Evolutionary conservation across 2,888 invertebrate species (phyloP).

Genomic region (Hipparchia semele): DNA sequence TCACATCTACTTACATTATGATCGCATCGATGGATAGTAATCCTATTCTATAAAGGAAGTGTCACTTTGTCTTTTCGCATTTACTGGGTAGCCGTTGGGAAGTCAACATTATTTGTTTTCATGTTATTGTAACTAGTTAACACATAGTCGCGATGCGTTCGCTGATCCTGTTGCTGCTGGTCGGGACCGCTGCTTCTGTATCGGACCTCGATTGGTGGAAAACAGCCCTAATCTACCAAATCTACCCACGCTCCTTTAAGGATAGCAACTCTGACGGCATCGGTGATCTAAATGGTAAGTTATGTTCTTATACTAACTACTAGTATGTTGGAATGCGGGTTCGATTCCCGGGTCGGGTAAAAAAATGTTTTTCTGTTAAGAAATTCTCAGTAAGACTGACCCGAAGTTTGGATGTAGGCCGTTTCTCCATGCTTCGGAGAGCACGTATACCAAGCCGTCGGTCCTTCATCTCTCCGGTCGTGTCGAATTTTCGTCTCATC

Average conservation of each 20-base stretch:
- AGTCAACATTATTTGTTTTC: conserved; percentile 3
- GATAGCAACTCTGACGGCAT: conserved; percentile 89
- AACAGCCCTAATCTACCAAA: conserved; percentile 89
- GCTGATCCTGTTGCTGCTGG: conserved; percentile 22
- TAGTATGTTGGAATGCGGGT: no score
- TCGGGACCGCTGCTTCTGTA: conserved; percentile 26
- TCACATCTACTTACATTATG: neutral
- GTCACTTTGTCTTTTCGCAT: neutral
- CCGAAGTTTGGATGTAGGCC: no score
- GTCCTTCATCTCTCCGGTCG: no score
- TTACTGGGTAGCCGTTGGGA: conserved; percentile 8
- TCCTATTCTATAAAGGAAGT: conserved; percentile 29
- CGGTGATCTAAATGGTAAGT: conserved; percentile 88
- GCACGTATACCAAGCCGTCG: no score
- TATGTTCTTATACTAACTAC: neutral
- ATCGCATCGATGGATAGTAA: neutral
- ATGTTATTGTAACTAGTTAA: neutral
- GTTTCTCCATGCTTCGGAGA: no score
- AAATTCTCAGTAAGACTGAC: no score
- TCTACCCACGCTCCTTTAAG: conserved; percentile 89
- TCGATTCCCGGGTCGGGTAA: no score
- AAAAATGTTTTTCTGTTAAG: no score
- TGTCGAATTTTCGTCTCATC: no score
- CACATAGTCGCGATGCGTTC: conserved; percentile 28
- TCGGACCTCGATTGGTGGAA: conserved; percentile 87